A percentile compares a stretch with the other conserved stretches of the same genome.
These are phyloP conservation scores for Thecophora atra DNA, from an alignment of 2,888 invertebrate species.

Conservation along the genomic window DNA sequence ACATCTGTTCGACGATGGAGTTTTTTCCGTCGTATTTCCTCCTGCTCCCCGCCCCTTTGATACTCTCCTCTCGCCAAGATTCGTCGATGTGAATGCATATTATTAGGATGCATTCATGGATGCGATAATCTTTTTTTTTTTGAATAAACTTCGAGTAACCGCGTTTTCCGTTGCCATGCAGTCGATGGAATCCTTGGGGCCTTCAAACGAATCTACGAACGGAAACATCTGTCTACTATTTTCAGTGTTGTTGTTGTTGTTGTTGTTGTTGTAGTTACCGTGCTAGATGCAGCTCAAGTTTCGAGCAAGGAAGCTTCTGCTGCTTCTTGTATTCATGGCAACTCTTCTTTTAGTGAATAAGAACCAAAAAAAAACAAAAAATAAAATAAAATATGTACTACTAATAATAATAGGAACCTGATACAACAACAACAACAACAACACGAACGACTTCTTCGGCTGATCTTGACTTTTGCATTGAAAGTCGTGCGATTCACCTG, in stretches of 20 bases:
- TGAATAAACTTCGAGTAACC: not conserved
- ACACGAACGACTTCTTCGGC: slow-evolving; percentile 51
- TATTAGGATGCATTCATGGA: no score
- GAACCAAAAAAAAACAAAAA: not conserved
- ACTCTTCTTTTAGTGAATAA: not conserved
- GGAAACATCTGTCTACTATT: slow-evolving; percentile 60
- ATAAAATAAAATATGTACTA: slow-evolving; percentile 34
- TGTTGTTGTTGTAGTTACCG: slow-evolving; percentile 10
- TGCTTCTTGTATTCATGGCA: slow-evolving; percentile 23
- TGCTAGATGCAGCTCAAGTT: slow-evolving; percentile 23
- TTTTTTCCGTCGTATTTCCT: not conserved
- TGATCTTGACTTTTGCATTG: slow-evolving; percentile 62
- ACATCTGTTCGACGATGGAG: slow-evolving; percentile 16
- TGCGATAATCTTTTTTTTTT: not conserved
- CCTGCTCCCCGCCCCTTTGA: not conserved
- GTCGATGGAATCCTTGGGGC: not conserved
- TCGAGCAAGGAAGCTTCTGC: slow-evolving; percentile 56
- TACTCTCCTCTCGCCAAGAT: no score
- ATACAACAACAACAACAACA: slow-evolving; percentile 52
- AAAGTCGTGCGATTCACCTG: slow-evolving; percentile 63
- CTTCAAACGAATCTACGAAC: slow-evolving; percentile 46
- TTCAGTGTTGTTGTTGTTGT: slow-evolving; percentile 37
- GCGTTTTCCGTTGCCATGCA: slow-evolving; percentile 13
- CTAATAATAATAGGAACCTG: slow-evolving; percentile 46
- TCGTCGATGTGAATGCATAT: not conserved